Conservation (phyloP, 1,140 invertebrate genomes). For the Pseudomyrmex flavicornis region DNA sequence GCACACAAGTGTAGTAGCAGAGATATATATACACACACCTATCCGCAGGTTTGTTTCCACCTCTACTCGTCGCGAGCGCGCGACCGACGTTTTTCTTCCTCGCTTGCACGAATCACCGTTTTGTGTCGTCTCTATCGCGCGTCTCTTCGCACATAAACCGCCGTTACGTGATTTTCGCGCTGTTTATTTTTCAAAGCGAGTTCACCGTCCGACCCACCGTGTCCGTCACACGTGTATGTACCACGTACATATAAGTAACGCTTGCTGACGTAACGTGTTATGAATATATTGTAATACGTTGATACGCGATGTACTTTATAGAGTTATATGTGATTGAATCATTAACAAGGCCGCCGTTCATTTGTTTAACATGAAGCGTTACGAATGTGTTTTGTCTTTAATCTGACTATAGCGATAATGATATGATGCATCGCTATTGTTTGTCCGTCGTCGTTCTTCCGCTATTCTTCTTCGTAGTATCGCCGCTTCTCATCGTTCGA, state of each 20-base stretch:
- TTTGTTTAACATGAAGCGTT: too few species aligned
- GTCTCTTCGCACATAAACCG: background rate
- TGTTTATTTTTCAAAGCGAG: conserved; percentile 41
- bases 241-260: background rate
- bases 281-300: background rate
- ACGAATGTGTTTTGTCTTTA: background rate
- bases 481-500: too few species aligned
- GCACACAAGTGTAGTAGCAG: background rate
- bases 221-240: background rate
- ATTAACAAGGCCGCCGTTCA: too few species aligned
- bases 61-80: background rate
- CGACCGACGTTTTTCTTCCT: background rate
- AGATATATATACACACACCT: background rate
- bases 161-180: background rate
- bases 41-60: conserved; percentile 1
- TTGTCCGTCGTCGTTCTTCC: too few species aligned
- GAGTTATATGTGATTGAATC: too few species aligned
- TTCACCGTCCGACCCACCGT: background rate
- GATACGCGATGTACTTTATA: background rate
- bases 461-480: too few species aligned
- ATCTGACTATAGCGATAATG: conserved; percentile 1
- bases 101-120: background rate
- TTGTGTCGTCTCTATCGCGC: background rate
- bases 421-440: background rate
- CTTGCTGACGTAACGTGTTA: background rate